Evolutionary conservation across 2,113 vertebrate genomes (phyloP), one percentile per base, ranked within the genome.

Genomic region (Urocitellus parryii): DNA sequence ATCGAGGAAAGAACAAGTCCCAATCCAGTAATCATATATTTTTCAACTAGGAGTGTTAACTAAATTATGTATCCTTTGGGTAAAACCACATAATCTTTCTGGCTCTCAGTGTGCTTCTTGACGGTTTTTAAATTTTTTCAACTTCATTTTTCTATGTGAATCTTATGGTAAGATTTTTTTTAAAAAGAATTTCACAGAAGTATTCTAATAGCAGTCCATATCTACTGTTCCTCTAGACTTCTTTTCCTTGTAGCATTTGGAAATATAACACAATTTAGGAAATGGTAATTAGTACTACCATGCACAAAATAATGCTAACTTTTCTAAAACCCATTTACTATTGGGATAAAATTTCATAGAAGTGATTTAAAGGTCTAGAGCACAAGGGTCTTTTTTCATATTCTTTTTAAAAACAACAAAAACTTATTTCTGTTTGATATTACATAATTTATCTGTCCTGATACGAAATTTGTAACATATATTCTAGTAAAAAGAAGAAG

Each of bases 401-500:
- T 61, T 90, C 12, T 94, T 76, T 90, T 68, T 78, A 76, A 93
- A 72, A 94, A 61, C 4, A 85, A 70, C 7, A 88, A 72, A 93
- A 58, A 14, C 37, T 72, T 45, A 53, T 29, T 65, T 89, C 34
- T 81, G 17, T 90, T 95, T 79, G 73, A 95, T 90, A 53, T 67
- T 29, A 82, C 11, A 85, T 20, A 37, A 70, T 63, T 63, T 87
- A 51, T 45, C 37, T 87, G n/a, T 79, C 42, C 27, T 85, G 1
- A 78, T 84, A 32, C 79, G 37, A 80, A 88, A 94, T 63, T 73
- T 82, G 53, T 53, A 65, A 72, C 27, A 29, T 74, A 17, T 2
- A 86, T 63, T 27, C 61, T 6, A 77, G 58, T 87, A 68, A 88
- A 80, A 95, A 89, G 32, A 88, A 91, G 29, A 92, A 92, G 88